phyloP scores from a whole-genome alignment of 1,140 invertebrate species.

The Atopsyche davidsoni region DNA sequence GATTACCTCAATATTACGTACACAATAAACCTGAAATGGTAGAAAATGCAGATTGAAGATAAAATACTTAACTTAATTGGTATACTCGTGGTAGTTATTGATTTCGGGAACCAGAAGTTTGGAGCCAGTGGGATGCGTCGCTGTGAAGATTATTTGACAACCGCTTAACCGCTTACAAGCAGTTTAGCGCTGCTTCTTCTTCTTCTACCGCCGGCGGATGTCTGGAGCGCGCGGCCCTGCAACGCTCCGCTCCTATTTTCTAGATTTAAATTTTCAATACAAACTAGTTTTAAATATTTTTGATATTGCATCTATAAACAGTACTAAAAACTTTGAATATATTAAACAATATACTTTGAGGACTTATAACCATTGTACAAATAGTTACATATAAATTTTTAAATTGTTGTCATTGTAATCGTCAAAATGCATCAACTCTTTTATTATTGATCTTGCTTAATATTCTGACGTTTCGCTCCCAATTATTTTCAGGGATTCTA shows the following conservation, averaged over 20 bases:
- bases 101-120: background rate
- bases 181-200: background rate
- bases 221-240: no score
- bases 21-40: background rate
- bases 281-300: background rate
- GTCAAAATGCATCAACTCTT: no score
- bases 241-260: no score
- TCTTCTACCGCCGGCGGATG: background rate
- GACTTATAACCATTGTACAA: no score
- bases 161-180: conserved; percentile 3
- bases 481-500: no score
- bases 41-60: background rate
- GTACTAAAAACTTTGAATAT: background rate
- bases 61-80: background rate
- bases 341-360: background rate
- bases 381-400: no score
- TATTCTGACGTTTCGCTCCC: no score
- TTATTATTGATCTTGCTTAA: no score
- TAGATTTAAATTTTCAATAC: background rate
- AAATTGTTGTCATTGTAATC: no score
- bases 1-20: background rate
- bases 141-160: background rate
- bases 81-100: background rate
- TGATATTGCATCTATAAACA: background rate
- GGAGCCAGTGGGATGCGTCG: background rate